Base-by-base conservation (phyloP, 2,113 vertebrate species). In the Fulmarus glacialis region DNA sequence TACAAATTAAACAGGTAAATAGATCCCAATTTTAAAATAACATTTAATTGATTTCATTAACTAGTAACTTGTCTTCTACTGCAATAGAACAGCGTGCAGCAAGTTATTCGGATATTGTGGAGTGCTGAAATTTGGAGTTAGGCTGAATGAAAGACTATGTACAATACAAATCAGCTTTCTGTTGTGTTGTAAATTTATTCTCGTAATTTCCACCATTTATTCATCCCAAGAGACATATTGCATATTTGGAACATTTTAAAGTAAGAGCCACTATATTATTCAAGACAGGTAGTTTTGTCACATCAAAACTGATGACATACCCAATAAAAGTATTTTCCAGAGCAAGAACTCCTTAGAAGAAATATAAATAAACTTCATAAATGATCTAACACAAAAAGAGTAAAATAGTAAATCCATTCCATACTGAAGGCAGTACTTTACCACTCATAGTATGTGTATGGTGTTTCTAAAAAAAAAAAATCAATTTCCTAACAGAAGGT, bases 111-210 rank as follows among this genome's bases (percentile, higher is more conserved):
- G 72, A 32, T 66, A 22, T 2, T 63, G 50, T 24, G 23, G 43
- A 71, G 34, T 15, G 59, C 75, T 89, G 80, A 73, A 60, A 84
- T 81, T 38, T 81, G 50, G 43, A 75, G 58, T 90, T 6, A 32
- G 48, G 82, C 93, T 95, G 82, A 97, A 97, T 53, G 85, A 97
- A 94, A 94, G 87, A 97, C 96, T 96, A 95, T 80, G 74, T 95
- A 96, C 95, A 87, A 94, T 93, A 72, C 66, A 96, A 72, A 86
- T 53, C 40, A 86, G 48, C 95, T 95, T 97, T 95, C 79, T 30
- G 85, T 88, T 82, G 78, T 82, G 90, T 77, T 77, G 82, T 68
- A 91, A 82, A 90, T 97, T 97, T 97, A 97, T 97, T 97, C 74
- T 93, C 2, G 3, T 73, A 36, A 14, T 73, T 94, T 95, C 96